Evolutionary conservation across 1,140 invertebrate species (phyloP), one percentile per base, ranked within the genome.

Genomic region (Patella vulgata): DNA sequence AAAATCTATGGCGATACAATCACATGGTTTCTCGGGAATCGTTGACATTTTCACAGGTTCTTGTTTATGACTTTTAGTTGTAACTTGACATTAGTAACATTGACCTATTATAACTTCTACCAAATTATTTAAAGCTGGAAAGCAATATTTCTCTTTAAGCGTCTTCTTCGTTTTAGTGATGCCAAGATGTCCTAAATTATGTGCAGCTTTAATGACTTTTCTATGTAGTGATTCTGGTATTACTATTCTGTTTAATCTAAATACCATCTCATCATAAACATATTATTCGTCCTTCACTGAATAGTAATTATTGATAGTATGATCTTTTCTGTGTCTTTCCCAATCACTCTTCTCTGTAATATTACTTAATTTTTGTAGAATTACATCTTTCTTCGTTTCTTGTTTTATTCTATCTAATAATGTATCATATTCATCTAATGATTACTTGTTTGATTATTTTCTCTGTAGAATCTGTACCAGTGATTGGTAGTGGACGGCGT

Each of bases 101-200:
- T 58, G 9, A 27, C 50, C 58, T n/a, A 64, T 50, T 1, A 28
- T 52, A 17, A 61, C 44, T 47, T 70, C 70, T 48, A 61, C 52
- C 43, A 53, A 46, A 33, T 12, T 46, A 36, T 73, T 58, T n/a
- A 72, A 60, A 42, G 25, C 42, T 51, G 47, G 55, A 56, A 70
- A 72, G 65, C 62, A 71, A 39, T 67, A 51, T 47, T 63, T 67
- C 27, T 40, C 54, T 46, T 62, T 52, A 25, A n/a, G n/a, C n/a
- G n/a, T n/a, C n/a, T 65, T 48, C 51, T 70, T 72, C 14, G 73
- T 72, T 61, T 65, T 67, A 19, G 54, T 52, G 42, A 74, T 65
- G 17, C 64, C 68, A 33, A 68, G 50, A 57, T 69, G 65, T 31
- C 63, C 65, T 39, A 50, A 14, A 11, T 55, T 59, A 31, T 70